These are phyloP conservation scores for Halcyon leucocephala DNA, from an alignment of 2,797 vertebrate genomes.

Conservation along the genomic window DNA sequence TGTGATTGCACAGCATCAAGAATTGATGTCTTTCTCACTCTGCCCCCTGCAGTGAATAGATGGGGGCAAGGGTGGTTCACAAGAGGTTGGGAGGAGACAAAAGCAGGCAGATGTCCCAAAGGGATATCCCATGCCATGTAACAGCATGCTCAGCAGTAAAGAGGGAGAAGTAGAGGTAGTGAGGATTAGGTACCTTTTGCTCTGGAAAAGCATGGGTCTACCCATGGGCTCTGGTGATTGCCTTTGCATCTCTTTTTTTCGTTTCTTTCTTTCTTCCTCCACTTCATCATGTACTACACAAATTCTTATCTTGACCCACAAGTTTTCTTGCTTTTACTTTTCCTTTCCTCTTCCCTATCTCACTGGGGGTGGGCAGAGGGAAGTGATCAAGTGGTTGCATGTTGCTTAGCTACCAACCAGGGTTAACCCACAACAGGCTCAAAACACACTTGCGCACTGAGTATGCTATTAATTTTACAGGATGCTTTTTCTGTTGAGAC, in stretches of 20 bases:
- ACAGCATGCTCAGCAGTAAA: too few species aligned
- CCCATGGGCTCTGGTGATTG: neutral
- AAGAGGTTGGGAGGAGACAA: too few species aligned
- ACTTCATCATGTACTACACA: neutral
- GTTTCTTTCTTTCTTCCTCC: neutral
- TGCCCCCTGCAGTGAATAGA: neutral
- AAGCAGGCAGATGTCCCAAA: too few species aligned
- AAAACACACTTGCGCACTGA: neutral
- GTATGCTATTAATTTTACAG: neutral
- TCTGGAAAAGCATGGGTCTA: neutral
- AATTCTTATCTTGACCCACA: neutral
- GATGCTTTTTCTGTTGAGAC: neutral
- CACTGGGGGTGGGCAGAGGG: rapidly evolving
- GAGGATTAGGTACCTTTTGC: neutral
- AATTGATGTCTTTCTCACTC: neutral
- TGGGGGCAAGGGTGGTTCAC: too few species aligned
- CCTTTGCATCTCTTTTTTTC: neutral
- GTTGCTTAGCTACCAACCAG: neutral
- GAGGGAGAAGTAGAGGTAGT: neutral
- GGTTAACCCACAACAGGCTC: neutral
- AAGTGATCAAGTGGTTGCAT: neutral
- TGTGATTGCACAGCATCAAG: neutral
- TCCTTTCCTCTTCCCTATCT: neutral
- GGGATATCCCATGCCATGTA: too few species aligned
- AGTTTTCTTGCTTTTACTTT: neutral